Base-by-base conservation (phyloP, 1,140 invertebrate species). In the Delia radicum region DNA sequence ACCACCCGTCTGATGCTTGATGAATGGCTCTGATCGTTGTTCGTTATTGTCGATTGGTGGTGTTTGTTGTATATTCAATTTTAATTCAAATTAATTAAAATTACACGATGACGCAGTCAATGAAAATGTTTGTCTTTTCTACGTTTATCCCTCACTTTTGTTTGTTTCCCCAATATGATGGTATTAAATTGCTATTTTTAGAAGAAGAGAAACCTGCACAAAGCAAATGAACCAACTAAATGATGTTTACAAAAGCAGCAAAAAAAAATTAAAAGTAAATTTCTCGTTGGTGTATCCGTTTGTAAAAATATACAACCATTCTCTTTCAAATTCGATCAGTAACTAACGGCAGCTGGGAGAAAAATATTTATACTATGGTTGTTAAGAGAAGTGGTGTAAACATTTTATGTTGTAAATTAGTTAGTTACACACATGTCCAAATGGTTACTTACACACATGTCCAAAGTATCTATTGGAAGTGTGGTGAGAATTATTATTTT, bases 141-240 rank as follows among this genome's bases (percentile, higher is more conserved):
- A 55, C 21, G 48, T 21, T 24, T 69, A 28, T 69, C 65, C 65
- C 65, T 69, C 65, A 69, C 29, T 18, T 69, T 33, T 33, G n/a
- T 69, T 33, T 69, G 29, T 31, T 67, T 28, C 29, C 28, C 15
- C 24, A 15, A 33, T 13, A 69, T 55, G 48, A 55, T 55, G 48
- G 48, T 55, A 55, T 55, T 55, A 55, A 55, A 55, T 55, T 18
- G 63, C 63, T 69, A 69, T 69, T 69, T 37, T 8, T 69, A 69
- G 65, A 69, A 18, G n/a, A 67, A 69, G 65, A 69, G 65, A 69
- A 69, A 69, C 65, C 65, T 69, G 65, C 65, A 69, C 65, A 69
- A 55, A 55, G 10, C 48, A 55, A 55, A 55, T n/a, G 21, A 55
- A 55, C 48, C n/a, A 55, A 21, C 24, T 18, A 55, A 55, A 18